These are phyloP conservation scores for Harpagoxenus sublaevis DNA, from an alignment of 2,888 invertebrate species.

Conservation along the genomic window DNA sequence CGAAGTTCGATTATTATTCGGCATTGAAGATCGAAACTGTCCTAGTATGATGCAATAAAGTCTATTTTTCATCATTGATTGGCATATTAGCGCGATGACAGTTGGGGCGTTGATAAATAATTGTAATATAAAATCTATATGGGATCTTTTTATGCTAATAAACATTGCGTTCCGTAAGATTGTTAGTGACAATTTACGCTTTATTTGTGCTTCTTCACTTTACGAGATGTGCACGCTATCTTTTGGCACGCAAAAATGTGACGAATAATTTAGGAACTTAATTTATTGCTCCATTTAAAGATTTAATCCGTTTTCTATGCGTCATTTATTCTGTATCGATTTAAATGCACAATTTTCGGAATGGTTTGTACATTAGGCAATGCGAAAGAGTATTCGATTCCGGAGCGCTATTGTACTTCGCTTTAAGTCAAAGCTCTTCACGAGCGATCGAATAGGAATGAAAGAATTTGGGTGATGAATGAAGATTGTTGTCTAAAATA, in stretches of 20 bases:
- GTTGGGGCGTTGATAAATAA: neutral
- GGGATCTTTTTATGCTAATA: neutral
- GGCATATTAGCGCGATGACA: neutral
- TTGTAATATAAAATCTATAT: neutral
- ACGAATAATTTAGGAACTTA: neutral
- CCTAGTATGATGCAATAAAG: neutral
- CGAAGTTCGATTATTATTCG: neutral
- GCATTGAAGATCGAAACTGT: neutral
- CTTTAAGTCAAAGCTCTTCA: constrained; percentile 12
- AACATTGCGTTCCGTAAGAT: neutral
- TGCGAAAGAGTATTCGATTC: neutral
- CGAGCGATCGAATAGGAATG: constrained; percentile 21
- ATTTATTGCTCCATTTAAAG: neutral
- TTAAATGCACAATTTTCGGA: neutral
- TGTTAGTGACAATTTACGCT: neutral
- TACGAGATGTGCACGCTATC: neutral
- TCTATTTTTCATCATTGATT: neutral
- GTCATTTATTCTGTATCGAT: neutral
- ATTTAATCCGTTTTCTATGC: neutral
- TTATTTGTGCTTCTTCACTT: neutral
- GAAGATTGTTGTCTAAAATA: constrained; percentile 33
- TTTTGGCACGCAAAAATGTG: neutral
- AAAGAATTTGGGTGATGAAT: constrained; percentile 43
- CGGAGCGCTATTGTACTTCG: neutral
- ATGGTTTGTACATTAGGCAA: neutral